Evolutionary conservation across 2,113 vertebrate species (phyloP).

Genomic region (Hipposideros armiger): DNA sequence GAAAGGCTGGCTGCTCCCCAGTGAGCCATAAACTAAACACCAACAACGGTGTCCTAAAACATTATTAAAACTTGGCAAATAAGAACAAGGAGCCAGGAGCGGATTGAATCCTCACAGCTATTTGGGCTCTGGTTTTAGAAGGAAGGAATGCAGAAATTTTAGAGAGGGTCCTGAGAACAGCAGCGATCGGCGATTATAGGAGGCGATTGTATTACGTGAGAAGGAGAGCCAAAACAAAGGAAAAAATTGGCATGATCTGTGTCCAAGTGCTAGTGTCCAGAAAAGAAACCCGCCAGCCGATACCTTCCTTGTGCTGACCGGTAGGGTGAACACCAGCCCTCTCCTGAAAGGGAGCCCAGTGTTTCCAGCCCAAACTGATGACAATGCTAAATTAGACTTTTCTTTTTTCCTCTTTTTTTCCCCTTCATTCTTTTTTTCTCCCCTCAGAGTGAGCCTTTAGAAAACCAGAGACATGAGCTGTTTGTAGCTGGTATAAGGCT

Average conservation of each 20-base stretch:
- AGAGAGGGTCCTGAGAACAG: background rate
- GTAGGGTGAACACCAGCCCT: background rate
- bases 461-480: background rate
- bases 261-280: background rate
- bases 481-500: background rate
- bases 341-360: background rate
- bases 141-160: background rate
- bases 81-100: rapidly evolving
- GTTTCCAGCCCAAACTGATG: no score
- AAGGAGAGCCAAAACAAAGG: no score
- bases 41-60: background rate
- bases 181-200: rapidly evolving
- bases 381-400: no score
- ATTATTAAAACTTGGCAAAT: rapidly evolving
- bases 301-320: background rate
- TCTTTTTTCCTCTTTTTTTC: no score
- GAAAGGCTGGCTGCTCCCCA: background rate
- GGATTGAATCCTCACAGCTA: rapidly evolving
- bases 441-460: background rate
- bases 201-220: rapidly evolving
- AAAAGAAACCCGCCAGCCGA: background rate
- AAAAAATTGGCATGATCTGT: background rate
- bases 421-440: background rate
- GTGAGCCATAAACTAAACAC: background rate
- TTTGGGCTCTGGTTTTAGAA: background rate